Base-by-base conservation (phyloP, 2,113 vertebrate species). In the Gnathonemus longibarbis region DNA sequence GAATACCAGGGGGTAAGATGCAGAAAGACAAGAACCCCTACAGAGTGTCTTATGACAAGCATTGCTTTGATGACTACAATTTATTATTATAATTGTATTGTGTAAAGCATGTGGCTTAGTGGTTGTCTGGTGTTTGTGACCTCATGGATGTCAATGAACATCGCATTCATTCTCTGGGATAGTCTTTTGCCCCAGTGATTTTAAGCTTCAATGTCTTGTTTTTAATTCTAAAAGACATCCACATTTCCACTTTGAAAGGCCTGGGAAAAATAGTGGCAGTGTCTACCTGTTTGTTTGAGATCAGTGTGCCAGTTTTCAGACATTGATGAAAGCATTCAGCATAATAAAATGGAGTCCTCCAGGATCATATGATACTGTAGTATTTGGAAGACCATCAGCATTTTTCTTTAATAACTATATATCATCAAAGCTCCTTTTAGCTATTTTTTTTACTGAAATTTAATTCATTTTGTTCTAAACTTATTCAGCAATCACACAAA, bases 1-100 rank as follows among this genome's bases (percentile, higher is more conserved):
- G 9, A 87, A 35, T 87, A 21, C 86, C n/a, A 56, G 84, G 42
- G 45, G 86, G 86, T 87, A 87, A 87, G n/a, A 87, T 56, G 5
- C 27, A 21, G 85, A 31, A 85, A 42, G 70, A 77, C 11, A 77
- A 19, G 83, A 46, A 10, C 24, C 9, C 35, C 4, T 48, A 50
- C 46, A 48, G 21, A 50, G 1, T 35, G 70, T 77, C 70, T 39
- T 77, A 77, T 17, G 17, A 77, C 15, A 77, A 6, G 70, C 27
- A 19, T 77, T 77, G 3, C 11, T 39, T 39, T 39, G 31, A 19
- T 15, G 31, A 17, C 4, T 19, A 77, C 31, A 39, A 6, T 66
- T 66, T 27, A 4, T 1, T 11, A 27, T 27, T 27, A 66, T 27
- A 10, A 66, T 3, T 66, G 9, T 27, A 66, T 27, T 66, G n/a